Percentiles rank a stretch among this genome's conserved stretches.
Evolutionary conservation across 2,797 vertebrate genomes (phyloP).

Genomic region (Synaphobranchus kaupii): DNA sequence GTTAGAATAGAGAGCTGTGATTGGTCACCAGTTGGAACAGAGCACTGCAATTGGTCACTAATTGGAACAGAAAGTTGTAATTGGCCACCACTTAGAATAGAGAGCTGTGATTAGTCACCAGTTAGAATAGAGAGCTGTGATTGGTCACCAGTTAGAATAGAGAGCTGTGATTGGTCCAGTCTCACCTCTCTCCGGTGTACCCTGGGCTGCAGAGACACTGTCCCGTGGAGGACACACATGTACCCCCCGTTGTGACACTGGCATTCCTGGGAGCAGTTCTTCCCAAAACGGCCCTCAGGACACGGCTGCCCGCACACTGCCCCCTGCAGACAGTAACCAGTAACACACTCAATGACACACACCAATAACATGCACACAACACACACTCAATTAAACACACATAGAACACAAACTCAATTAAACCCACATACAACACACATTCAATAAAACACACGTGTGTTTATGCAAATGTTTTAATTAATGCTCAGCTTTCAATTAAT

Average conservation of each 20-base stretch:
- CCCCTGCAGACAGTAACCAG: constrained; percentile 71
- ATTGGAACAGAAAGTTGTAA: background rate
- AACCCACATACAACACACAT: background rate
- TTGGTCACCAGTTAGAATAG: background rate
- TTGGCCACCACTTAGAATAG: background rate
- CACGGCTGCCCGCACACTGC: constrained; percentile 95
- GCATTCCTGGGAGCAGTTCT: constrained; percentile 92
- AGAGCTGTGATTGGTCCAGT: background rate
- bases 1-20: background rate
- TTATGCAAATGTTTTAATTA: too few relatives aligned
- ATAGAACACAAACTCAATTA: background rate
- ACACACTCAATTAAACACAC: too few relatives aligned
- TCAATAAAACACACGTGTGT: too few relatives aligned
- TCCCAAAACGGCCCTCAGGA: constrained; percentile 86
- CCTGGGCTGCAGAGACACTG: constrained; percentile 88
- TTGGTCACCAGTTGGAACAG: too few relatives aligned
- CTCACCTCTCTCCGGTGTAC: constrained; percentile 88
- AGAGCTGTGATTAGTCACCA: too few relatives aligned
- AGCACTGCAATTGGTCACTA: background rate
- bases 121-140: background rate
- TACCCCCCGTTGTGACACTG: constrained; percentile 94
- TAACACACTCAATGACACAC: too few relatives aligned
- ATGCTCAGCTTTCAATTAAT: too few relatives aligned
- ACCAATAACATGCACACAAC: too few relatives aligned
- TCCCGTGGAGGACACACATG: constrained; percentile 78